A percentile compares a stretch with the other conserved stretches of the same genome.
These are phyloP conservation scores for Amblyjoppa proteus DNA, from an alignment of 2,888 invertebrate genomes.

Conservation along the genomic window DNA sequence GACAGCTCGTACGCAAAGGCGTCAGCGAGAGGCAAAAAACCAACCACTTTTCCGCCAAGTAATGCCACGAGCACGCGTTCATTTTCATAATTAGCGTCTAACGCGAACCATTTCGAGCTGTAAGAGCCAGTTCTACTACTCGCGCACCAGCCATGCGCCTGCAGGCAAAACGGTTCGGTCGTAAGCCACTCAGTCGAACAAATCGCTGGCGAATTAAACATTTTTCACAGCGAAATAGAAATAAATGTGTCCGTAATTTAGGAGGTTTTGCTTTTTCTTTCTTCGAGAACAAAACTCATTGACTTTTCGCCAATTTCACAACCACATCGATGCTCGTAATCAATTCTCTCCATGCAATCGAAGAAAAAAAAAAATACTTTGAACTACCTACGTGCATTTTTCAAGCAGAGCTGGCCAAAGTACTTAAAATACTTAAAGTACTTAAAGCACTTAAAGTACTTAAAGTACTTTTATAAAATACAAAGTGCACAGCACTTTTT, in stretches of 20 bases:
- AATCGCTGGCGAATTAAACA: not conserved
- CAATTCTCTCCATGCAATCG: not conserved
- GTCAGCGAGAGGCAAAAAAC: constrained; percentile 30
- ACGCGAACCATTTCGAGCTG: constrained; percentile 44
- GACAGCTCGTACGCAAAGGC: constrained; percentile 23
- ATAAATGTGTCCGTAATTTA: not conserved
- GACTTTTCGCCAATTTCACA: not conserved
- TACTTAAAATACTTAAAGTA: too few relatives aligned
- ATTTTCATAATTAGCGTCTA: constrained; percentile 64
- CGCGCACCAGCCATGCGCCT: not conserved
- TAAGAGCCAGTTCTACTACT: constrained; percentile 22
- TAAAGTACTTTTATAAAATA: too few relatives aligned
- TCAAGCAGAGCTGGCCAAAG: too few relatives aligned
- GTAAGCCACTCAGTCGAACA: not conserved
- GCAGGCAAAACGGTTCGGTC: not conserved
- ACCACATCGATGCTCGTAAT: not conserved
- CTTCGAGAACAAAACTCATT: not conserved
- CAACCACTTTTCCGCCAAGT: constrained; percentile 54
- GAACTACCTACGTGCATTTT: too few relatives aligned
- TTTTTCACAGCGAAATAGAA: not conserved
- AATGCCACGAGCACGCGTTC: constrained; percentile 43
- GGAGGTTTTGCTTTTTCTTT: not conserved
- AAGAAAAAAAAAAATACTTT: not conserved
- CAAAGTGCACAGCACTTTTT: too few relatives aligned
- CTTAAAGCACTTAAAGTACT: too few relatives aligned